Conservation (phyloP, 2,888 invertebrate species). For the Dryobota labecula region DNA sequence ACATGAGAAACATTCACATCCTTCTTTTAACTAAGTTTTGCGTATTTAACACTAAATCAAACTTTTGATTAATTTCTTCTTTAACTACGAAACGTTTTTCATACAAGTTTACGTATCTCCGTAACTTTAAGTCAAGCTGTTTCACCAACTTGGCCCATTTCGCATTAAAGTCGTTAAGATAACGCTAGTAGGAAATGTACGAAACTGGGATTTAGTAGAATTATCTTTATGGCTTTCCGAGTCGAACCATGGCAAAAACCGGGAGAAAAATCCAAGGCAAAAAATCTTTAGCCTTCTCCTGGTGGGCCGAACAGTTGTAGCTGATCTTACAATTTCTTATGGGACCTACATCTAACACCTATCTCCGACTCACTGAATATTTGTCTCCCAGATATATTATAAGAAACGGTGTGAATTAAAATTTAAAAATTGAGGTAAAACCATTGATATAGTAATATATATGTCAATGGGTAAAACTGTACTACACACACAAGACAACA, state of each 20-base stretch:
- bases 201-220: constrained; percentile 21
- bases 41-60: neutral
- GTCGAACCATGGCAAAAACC: neutral
- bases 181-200: constrained; percentile 21
- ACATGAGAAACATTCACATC: neutral
- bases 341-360: too few relatives aligned
- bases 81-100: neutral
- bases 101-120: constrained; percentile 26
- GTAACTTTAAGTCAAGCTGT: constrained; percentile 5
- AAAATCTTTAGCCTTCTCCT: neutral
- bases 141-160: constrained; percentile 40
- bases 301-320: too few relatives aligned
- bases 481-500: too few relatives aligned
- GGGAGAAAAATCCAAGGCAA: neutral
- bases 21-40: neutral
- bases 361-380: too few relatives aligned
- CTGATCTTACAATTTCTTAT: too few relatives aligned
- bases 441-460: too few relatives aligned
- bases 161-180: constrained; percentile 44
- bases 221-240: constrained; percentile 24
- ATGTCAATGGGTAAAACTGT: too few relatives aligned
- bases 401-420: too few relatives aligned
- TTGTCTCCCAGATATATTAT: too few relatives aligned
- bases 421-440: too few relatives aligned
- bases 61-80: neutral